Percentiles rank a stretch among this genome's conserved stretches.
Evolutionary conservation across 1,140 invertebrate species (phyloP).

Genomic region (Cotesia glomerata): DNA sequence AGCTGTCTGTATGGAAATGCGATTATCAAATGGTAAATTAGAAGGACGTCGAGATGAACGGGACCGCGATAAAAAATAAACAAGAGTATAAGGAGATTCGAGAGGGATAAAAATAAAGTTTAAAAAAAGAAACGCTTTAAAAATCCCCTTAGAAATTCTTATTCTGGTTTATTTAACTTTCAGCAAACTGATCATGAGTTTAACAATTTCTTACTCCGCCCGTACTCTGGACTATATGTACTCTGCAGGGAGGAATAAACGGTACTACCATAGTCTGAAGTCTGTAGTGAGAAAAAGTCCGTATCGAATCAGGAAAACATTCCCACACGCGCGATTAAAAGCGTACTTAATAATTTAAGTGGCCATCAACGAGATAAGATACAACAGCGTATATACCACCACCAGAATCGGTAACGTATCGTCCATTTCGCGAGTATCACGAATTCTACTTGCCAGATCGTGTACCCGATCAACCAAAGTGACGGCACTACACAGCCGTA

Average conservation of each 20-base stretch:
- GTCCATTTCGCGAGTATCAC: constrained; percentile 28
- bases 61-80: background rate
- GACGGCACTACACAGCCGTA: constrained; percentile 18
- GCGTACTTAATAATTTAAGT: constrained; percentile 31
- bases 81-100: background rate
- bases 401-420: constrained; percentile 30
- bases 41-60: constrained; percentile 19
- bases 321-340: constrained; percentile 26
- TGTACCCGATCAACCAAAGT: constrained; percentile 29
- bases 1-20: constrained; percentile 31
- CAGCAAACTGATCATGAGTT: no score
- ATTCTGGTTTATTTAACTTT: no score
- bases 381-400: constrained; percentile 8
- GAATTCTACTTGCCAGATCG: constrained; percentile 29
- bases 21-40: constrained; percentile 31
- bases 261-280: background rate
- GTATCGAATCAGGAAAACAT: constrained; percentile 28
- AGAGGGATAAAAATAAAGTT: background rate
- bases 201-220: no score
- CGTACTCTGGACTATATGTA: no score
- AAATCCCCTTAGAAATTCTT: background rate
- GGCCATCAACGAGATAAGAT: constrained; percentile 29
- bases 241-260: background rate
- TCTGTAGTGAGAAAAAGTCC: background rate
- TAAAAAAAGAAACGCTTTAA: background rate